These are phyloP conservation scores for Amphimedon queenslandica DNA, from an alignment of 37 sponge, comb jelly and placozoan species.

Conservation along the genomic window DNA sequence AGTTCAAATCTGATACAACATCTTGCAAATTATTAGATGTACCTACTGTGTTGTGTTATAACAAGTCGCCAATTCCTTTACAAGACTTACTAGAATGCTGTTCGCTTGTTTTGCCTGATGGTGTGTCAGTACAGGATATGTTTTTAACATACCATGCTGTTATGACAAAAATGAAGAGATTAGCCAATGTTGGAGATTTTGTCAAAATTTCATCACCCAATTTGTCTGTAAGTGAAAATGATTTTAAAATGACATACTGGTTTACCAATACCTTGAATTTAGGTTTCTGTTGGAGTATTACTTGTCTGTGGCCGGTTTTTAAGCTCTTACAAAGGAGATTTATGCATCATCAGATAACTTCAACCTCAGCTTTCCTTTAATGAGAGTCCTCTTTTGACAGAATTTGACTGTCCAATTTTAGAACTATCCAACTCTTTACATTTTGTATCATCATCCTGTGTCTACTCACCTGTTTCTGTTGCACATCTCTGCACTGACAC, in stretches of 20 bases:
- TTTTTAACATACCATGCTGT: neutral
- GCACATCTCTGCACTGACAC: neutral
- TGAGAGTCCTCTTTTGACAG: neutral
- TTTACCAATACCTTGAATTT: no score
- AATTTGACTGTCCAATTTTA: neutral
- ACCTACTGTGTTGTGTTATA: neutral
- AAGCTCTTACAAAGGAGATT: no score
- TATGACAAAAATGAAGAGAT: neutral
- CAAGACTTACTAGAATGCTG: no score
- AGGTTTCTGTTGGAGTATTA: no score
- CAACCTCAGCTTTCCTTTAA: no score
- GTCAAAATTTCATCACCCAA: neutral
- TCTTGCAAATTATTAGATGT: neutral
- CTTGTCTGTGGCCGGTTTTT: no score
- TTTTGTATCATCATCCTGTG: neutral
- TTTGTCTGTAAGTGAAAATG: constrained; percentile 3
- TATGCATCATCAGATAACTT: no score
- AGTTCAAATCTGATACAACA: neutral
- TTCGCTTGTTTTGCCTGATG: neutral
- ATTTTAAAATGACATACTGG: no score
- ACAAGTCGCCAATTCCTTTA: no score
- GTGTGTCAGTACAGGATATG: neutral
- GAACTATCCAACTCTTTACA: neutral
- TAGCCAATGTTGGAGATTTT: neutral
- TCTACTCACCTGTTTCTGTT: neutral